phyloP scores from a whole-genome alignment of 2,797 vertebrate genomes.

The Etheostoma perlongum region DNA sequence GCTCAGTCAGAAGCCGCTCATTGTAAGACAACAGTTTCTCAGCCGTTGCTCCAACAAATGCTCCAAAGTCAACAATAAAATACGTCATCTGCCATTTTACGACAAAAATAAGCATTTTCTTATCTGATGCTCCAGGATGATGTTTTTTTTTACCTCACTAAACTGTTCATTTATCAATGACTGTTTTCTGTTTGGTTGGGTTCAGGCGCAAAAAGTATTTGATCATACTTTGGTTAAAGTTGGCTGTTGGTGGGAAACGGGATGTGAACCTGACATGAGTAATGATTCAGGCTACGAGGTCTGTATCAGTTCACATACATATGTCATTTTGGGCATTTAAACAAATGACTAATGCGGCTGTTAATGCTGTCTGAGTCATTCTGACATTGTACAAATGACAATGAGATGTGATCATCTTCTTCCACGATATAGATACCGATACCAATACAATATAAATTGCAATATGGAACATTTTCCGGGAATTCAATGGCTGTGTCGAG shows the following conservation, averaged over 20 bases:
- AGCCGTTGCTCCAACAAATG: conserved; percentile 16
- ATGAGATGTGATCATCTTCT: not conserved
- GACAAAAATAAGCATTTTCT: not conserved
- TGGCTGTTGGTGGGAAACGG: not conserved
- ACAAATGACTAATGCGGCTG: conserved; percentile 17
- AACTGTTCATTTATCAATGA: not conserved
- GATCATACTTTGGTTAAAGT: not conserved
- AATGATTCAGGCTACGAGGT: conserved; percentile 1
- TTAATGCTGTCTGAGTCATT: not conserved
- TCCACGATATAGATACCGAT: not conserved
- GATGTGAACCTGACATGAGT: not conserved
- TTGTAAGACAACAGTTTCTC: conserved; percentile 16
- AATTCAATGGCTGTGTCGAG: not conserved
- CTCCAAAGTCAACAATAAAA: not conserved
- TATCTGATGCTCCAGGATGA: not conserved
- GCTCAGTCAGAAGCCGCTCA: conserved; percentile 38
- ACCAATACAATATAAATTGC: not conserved
- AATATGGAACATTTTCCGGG: not conserved
- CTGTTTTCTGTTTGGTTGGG: not conserved
- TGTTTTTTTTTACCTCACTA: not conserved
- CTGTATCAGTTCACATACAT: not conserved
- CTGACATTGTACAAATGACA: not conserved
- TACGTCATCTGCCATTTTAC: rapidly evolving
- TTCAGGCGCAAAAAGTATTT: not conserved
- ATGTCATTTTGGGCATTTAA: conserved; percentile 1